These are phyloP conservation scores for Cerastis leucographa DNA, from an alignment of 2,888 invertebrate genomes.

Conservation along the genomic window DNA sequence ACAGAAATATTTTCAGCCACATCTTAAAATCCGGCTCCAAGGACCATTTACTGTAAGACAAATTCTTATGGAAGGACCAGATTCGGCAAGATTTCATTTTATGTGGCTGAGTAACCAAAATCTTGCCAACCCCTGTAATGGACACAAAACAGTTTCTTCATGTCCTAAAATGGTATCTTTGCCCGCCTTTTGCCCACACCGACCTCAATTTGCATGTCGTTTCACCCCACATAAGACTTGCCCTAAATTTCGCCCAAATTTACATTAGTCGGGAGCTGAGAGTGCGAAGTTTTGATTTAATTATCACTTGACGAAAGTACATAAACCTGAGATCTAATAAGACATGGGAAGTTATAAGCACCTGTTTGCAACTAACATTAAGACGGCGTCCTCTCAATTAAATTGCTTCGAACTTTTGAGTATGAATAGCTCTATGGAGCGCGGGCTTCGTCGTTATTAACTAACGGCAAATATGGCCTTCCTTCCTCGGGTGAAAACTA, in stretches of 20 bases:
- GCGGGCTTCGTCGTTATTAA: background rate
- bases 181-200: conserved; percentile 36
- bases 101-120: conserved; percentile 40
- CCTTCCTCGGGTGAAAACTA: background rate
- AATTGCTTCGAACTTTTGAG: conserved; percentile 23
- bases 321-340: conserved; percentile 40
- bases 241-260: conserved; percentile 41
- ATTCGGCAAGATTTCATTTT: conserved; percentile 37
- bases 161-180: conserved; percentile 44
- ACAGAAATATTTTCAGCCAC: conserved; percentile 36
- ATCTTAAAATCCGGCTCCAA: conserved; percentile 24
- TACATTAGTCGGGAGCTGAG: conserved; percentile 45
- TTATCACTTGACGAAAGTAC: conserved; percentile 47
- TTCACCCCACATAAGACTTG: conserved; percentile 28
- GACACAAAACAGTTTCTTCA: conserved; percentile 22
- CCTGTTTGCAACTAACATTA: conserved; percentile 30
- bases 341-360: conserved; percentile 24
- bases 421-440: conserved; percentile 21
- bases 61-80: conserved; percentile 35
- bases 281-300: conserved; percentile 53
- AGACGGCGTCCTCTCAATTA: conserved; percentile 34
- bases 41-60: conserved; percentile 28
- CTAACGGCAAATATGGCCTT: background rate
- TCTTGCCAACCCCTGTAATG: conserved; percentile 36
- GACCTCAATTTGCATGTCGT: conserved; percentile 59